Base-by-base conservation (phyloP, 2,888 invertebrate species). In the Caenorhabditis becei region DNA sequence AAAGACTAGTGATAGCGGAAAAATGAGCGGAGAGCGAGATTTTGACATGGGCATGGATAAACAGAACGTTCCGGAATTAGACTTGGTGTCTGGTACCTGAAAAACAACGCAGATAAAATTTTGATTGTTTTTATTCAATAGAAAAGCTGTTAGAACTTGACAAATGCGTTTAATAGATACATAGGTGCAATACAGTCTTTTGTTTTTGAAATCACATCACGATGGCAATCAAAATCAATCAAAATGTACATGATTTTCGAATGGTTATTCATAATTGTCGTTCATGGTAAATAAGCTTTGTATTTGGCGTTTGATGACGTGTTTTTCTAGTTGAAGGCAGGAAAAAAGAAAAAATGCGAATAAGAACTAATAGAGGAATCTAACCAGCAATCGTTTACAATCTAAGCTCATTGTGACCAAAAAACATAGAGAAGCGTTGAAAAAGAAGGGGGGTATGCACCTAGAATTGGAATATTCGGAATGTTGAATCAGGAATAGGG, bases 321-420 rank as follows among this genome's bases (percentile, higher is more conserved):
- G 14, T 51, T 11, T 51, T 18, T 23, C 23, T 61, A 14, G 14
- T 14, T 41, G 26, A 16, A 23, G 24, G n/a, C 10, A 41, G 32
- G 4, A 51, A 28, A 1, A 35, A 20, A 24, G n/a, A 24, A n/a
- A 44, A 47, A 47, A 41, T 20, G 37, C 63, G 41, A 61, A 54
- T 14, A 53, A 71, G 14, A n/a, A 44, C 14, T 44, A 49, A 35
- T 3, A 47, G 54, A 24, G 11, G n/a, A 59, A 51, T 49, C 63
- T 70, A 70, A 77, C 75, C 75, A 70, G 70, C 65, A 65, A 70
- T 62, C 69, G 32, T 66, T 77, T 67, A 58, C 69, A 53, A 78
- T 78, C 78, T 78, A 78, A 78, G 78, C 78, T 78, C 78, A 59
- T 78, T 61, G 28, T 53, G 53, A 72, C 71, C 78, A 51, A 78